A percentile compares a stretch with the other conserved stretches of the same genome.
Conservation (phyloP, 1,140 invertebrate genomes). For the Antheraea mylitta region DNA sequence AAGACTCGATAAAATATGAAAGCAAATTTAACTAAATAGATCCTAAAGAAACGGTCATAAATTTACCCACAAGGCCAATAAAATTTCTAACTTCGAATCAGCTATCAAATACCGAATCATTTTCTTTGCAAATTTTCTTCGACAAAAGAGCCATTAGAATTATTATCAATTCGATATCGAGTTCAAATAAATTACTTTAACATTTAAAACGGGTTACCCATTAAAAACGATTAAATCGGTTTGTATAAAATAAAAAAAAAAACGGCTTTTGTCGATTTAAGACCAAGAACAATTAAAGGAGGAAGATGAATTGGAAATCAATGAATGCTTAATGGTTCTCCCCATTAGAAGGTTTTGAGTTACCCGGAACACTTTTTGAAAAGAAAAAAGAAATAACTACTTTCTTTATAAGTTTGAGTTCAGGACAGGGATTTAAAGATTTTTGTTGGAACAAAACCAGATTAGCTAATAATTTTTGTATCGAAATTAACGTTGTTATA, state of each 20-base stretch:
- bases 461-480: not conserved
- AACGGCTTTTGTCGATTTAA: conserved; percentile 31
- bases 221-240: conserved; percentile 15
- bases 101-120: conserved; percentile 17
- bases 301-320: conserved; percentile 72
- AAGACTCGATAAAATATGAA: too few species aligned
- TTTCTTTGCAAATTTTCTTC: conserved; percentile 12
- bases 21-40: not conserved
- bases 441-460: not conserved
- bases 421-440: conserved; percentile 32
- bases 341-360: conserved; percentile 71
- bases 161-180: conserved; percentile 1
- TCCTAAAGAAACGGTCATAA: not conserved
- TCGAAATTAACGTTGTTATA: too few species aligned
- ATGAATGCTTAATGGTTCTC: conserved; percentile 70
- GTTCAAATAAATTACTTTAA: conserved; percentile 16
- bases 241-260: conserved; percentile 6
- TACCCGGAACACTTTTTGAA: conserved; percentile 53
- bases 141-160: conserved; percentile 5
- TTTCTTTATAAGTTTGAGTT: conserved; percentile 54
- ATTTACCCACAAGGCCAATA: not conserved
- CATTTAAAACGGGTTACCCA: conserved; percentile 11
- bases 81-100: not conserved
- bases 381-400: conserved; percentile 63
- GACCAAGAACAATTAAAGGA: conserved; percentile 62